phyloP scores from a whole-genome alignment of 1,140 invertebrate species.

The Carcinoscorpius rotundicauda region DNA sequence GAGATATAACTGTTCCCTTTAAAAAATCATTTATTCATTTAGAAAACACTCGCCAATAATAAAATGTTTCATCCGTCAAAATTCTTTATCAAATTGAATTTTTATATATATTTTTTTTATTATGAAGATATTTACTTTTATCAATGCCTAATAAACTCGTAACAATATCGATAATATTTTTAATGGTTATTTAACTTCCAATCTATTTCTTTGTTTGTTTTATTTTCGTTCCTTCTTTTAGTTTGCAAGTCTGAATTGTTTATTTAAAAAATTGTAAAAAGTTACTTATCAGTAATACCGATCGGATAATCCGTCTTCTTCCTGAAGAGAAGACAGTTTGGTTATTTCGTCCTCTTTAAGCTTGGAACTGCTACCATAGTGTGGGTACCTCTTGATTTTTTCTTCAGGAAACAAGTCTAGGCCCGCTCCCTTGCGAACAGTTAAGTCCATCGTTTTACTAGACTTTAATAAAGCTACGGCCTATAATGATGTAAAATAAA shows the following conservation, averaged over 20 bases:
- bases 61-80: too few species aligned
- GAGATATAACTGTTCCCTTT: too few species aligned
- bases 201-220: not conserved
- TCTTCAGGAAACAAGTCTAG: slow-evolving; percentile 18
- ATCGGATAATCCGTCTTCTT: not conserved
- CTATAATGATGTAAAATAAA: slow-evolving; percentile 3
- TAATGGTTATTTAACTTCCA: not conserved
- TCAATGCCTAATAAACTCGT: too few species aligned
- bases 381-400: slow-evolving; percentile 1
- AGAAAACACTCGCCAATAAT: too few species aligned
- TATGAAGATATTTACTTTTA: too few species aligned
- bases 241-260: not conserved
- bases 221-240: not conserved
- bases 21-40: too few species aligned
- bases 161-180: too few species aligned
- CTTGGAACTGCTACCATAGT: slow-evolving; percentile 7
- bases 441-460: slow-evolving; percentile 17
- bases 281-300: not conserved
- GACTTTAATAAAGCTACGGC: slow-evolving; percentile 23
- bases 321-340: slow-evolving; percentile 2
- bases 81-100: too few species aligned
- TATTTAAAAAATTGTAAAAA: not conserved
- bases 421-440: slow-evolving; percentile 21
- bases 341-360: slow-evolving; percentile 13
- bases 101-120: too few species aligned